Evolutionary conservation across 1,140 invertebrate species (phyloP).

Genomic region (Heterodera carotae): DNA sequence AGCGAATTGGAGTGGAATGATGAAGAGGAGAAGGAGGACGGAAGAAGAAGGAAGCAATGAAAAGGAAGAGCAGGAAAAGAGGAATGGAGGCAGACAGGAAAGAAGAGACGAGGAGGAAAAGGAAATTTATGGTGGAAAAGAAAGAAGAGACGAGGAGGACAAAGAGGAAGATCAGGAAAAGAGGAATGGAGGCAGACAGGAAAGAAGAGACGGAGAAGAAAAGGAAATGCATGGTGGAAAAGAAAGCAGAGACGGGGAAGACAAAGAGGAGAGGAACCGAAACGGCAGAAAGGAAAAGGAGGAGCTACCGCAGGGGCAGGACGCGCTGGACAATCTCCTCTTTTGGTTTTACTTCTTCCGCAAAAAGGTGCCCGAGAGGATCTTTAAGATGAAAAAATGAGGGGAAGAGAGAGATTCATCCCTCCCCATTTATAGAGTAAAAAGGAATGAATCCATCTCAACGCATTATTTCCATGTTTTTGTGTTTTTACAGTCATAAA

Average conservation of each 20-base stretch:
- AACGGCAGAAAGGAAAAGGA: no score
- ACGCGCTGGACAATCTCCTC: slow-evolving; percentile 58
- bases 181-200: not conserved
- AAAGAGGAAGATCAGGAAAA: not conserved
- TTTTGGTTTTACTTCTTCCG: slow-evolving; percentile 61
- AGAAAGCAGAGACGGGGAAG: no score
- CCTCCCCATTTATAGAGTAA: no score
- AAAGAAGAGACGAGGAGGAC: not conserved
- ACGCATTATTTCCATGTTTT: no score
- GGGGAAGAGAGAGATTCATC: no score
- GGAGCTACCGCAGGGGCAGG: slow-evolving; percentile 29
- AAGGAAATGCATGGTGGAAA: not conserved
- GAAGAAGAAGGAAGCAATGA: slow-evolving; percentile 12
- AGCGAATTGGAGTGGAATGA: not conserved
- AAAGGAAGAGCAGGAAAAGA: not conserved
- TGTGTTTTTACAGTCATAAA: no score
- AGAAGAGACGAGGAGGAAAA: not conserved
- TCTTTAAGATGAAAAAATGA: not conserved
- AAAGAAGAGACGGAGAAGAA: not conserved
- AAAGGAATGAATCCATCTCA: no score
- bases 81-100: no score
- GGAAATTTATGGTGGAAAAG: no score
- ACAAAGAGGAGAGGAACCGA: not conserved
- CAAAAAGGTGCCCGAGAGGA: slow-evolving; percentile 1
- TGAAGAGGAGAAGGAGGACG: not conserved